Evolutionary conservation across 1,140 invertebrate genomes (phyloP).

Genomic region (Reticulitermes speratus): DNA sequence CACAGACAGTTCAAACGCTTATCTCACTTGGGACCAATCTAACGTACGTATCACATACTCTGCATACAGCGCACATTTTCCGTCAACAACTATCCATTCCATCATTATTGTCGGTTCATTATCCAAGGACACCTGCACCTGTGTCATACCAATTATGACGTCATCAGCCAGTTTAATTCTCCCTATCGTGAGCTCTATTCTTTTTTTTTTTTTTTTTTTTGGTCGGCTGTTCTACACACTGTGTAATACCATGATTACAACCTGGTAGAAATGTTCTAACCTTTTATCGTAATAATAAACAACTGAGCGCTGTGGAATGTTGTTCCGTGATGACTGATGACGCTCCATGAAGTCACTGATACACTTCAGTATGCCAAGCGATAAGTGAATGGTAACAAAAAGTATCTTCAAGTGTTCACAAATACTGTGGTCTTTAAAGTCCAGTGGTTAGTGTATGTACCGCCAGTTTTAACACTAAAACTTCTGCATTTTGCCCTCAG

Average conservation of each 20-base stretch:
- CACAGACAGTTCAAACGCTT: no score
- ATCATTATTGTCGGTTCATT: no score
- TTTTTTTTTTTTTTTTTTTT: background rate
- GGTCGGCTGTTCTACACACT: background rate
- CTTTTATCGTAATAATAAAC: background rate
- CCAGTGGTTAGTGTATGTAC: no score
- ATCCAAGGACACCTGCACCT: background rate
- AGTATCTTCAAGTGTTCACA: background rate
- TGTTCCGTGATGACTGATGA: background rate
- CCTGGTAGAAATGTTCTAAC: background rate
- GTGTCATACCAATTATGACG: constrained; percentile 1
- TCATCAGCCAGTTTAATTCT: background rate
- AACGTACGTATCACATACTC: no score
- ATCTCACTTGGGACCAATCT: no score
- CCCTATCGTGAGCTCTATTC: background rate
- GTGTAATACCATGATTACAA: background rate
- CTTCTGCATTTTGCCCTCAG: no score
- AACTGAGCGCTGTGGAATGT: background rate
- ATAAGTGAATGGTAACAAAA: background rate
- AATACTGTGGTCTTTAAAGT: background rate
- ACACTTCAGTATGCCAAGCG: background rate
- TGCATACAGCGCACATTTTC: no score
- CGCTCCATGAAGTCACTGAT: background rate
- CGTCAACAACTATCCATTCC: no score
- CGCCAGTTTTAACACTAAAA: no score